Conservation (phyloP, 2,113 vertebrate species). For the Lichenostomus cassidix region DNA sequence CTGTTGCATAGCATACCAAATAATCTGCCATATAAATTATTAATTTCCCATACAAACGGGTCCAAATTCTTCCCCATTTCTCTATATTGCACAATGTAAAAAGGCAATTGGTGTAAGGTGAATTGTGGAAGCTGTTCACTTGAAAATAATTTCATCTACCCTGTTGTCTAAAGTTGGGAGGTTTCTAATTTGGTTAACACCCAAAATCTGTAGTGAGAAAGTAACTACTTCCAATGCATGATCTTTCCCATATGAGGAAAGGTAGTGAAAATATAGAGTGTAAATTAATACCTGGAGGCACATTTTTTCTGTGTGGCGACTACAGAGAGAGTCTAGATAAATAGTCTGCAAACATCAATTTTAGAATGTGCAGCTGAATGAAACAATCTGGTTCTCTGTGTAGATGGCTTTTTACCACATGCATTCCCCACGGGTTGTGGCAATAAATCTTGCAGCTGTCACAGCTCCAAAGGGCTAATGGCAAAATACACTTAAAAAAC, state of each 20-base stretch:
- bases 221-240: neutral
- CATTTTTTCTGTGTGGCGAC: neutral
- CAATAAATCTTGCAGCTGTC: neutral
- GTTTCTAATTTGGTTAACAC: neutral
- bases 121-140: neutral
- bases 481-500: neutral
- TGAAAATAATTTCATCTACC: neutral
- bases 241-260: neutral
- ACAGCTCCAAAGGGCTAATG: neutral
- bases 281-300: neutral
- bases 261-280: neutral
- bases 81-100: neutral
- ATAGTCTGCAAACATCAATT: neutral
- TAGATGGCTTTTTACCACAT: neutral
- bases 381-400: neutral
- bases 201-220: neutral
- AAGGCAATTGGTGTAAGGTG: neutral
- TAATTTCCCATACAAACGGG: neutral
- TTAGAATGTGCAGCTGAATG: neutral
- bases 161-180: neutral
- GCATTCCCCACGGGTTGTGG: neutral
- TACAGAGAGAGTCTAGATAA: neutral
- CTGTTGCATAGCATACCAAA: neutral
- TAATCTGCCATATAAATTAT: neutral
- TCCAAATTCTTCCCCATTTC: neutral